Conservation (phyloP, 2,797 vertebrate species). For the Coregonus ussuriensis region DNA sequence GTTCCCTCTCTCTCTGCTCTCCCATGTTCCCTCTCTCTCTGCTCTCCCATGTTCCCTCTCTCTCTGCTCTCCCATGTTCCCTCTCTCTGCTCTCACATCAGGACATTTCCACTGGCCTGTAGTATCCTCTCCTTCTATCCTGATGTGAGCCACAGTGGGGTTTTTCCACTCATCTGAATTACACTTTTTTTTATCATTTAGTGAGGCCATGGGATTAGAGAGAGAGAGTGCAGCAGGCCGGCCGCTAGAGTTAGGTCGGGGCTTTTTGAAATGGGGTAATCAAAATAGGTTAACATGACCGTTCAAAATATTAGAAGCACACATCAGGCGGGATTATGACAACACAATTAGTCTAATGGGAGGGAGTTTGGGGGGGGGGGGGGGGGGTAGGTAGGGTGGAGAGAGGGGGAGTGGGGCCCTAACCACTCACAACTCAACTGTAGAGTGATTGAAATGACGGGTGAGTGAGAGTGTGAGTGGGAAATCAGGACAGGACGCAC, state of each 20-base stretch:
- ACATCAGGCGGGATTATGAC: constrained; percentile 81
- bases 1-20: constrained; percentile 1
- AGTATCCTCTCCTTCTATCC: constrained; percentile 35
- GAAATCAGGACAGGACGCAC: no score
- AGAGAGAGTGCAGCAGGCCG: constrained; percentile 12
- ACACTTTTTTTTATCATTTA: constrained; percentile 65
- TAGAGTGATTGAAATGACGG: no score
- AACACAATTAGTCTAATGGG: constrained; percentile 85
- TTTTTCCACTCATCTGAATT: constrained; percentile 72
- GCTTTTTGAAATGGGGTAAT: constrained; percentile 75
- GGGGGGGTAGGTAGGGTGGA: constrained; percentile 16
- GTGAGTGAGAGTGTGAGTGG: neutral
- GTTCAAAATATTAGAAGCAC: constrained; percentile 77
- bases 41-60: neutral
- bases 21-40: neutral
- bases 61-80: neutral
- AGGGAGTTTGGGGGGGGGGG: constrained; percentile 60
- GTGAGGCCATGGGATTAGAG: constrained; percentile 69
- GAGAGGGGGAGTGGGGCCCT: no score
- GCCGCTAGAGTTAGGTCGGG: constrained; percentile 20
- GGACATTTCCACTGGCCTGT: constrained; percentile 58
- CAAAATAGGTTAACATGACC: constrained; percentile 80
- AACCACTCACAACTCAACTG: no score
- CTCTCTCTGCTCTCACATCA: constrained; percentile 48
- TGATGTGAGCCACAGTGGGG: constrained; percentile 49